These are phyloP conservation scores for Chaetoderma sp. DNA, from an alignment of 2,888 invertebrate species.

Conservation along the genomic window DNA sequence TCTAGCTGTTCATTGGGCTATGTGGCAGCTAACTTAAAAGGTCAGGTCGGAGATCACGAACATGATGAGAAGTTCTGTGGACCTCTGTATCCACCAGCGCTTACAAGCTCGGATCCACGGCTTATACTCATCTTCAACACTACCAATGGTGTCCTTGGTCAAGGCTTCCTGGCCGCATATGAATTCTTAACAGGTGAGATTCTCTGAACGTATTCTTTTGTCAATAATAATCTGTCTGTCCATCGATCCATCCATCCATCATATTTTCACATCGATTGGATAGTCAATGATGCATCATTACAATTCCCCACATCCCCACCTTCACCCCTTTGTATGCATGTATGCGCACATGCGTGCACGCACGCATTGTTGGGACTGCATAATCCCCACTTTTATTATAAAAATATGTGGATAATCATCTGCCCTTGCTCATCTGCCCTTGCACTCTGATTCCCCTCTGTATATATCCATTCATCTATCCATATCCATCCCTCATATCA, in stretches of 20 bases:
- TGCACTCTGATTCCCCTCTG: no score
- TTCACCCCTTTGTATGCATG: constrained; percentile 6
- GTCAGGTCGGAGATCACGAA: constrained; percentile 45
- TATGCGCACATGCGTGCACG: neutral
- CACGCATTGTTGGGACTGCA: neutral
- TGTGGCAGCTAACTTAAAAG: constrained; percentile 56
- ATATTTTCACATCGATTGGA: no score
- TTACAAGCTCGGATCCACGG: constrained; percentile 89
- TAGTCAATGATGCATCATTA: no score
- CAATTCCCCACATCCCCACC: constrained; percentile 18
- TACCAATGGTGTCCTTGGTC: constrained; percentile 81
- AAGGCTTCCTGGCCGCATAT: constrained; percentile 91
- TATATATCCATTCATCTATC: no score
- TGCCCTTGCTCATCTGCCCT: no score
- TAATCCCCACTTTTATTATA: no score
- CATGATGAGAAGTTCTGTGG: constrained; percentile 81
- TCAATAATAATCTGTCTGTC: no score
- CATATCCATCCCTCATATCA: no score
- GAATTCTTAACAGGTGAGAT: constrained; percentile 82
- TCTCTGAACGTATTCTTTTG: neutral
- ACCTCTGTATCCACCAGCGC: constrained; percentile 81
- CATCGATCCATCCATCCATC: neutral
- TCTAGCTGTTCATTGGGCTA: constrained; percentile 62
- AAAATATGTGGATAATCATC: no score
- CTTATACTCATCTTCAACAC: constrained; percentile 96